Base-by-base conservation (phyloP, 2,113 vertebrate species). In the Phyllostomus discolor region DNA sequence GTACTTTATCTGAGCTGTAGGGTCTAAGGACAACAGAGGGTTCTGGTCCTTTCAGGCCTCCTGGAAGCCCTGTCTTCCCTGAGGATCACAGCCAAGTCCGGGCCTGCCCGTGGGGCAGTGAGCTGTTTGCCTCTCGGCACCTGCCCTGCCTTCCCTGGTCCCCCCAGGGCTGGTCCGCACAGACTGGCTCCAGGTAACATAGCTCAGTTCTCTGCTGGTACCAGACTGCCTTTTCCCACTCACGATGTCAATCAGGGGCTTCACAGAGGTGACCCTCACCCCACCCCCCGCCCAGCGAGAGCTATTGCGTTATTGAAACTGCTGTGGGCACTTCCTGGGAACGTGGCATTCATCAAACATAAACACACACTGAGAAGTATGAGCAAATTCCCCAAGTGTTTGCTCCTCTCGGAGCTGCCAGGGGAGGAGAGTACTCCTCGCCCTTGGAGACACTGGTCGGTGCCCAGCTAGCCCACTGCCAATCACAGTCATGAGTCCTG, bases 361-460 rank as follows among this genome's bases (percentile, higher is more conserved):
- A 97, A 96, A 94, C 92, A 46, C 91, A 88, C 85, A 85, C 41
- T 35, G 76, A 95, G 81, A 91, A 92, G 66, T 82, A 54, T 95
- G 76, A 94, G 41, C 90, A 96, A 92, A 92, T 84, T 59, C 70
- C 38, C 1, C 48, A 94, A 97, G 97, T 96, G 94, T 97, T 97
- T 97, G 94, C 88, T 93, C 72, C n/a, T 67, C 59, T 62, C 0
- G 4, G 50, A 38, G n/a, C 41, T 66, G 43, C 70, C 10, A 7
- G n/a, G 35, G 11, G 7, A 59, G 52, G 52, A 73, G 38, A 48
- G 20, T 1, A 22, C 35, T 33, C 26, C 89, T 66, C 50, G 22
- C 10, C 15, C 33, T 70, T 16, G 8, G 38, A n/a, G 14, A 31
- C 38, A 1, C 14, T 0, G 33, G 24, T 52, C 10, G 12, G 70